Evolutionary conservation across 1,140 invertebrate species (phyloP).

Genomic region (Brachionus angularis): DNA sequence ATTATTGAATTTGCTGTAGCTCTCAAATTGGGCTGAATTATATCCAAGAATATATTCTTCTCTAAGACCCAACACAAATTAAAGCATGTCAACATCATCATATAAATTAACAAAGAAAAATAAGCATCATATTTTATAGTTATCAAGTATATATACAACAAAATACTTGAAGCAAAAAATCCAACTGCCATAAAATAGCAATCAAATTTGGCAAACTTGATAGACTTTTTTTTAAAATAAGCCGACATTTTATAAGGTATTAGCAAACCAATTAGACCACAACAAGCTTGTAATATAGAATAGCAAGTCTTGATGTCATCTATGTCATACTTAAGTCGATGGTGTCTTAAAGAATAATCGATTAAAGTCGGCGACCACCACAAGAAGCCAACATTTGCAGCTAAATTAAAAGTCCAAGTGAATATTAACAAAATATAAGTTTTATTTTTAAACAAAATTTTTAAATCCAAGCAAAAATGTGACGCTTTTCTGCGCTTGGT

Average conservation of each 20-base stretch:
- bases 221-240: slow-evolving; percentile 28
- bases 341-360: slow-evolving; percentile 24
- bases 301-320: slow-evolving; percentile 31
- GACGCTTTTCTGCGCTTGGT: slow-evolving; percentile 1
- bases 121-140: slow-evolving; percentile 18
- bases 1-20: slow-evolving; percentile 28
- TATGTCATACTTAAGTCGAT: not conserved
- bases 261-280: slow-evolving; percentile 23
- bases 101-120: slow-evolving; percentile 28
- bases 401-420: slow-evolving; percentile 32
- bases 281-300: slow-evolving; percentile 27
- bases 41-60: slow-evolving; percentile 36
- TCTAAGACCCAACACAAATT: slow-evolving; percentile 36
- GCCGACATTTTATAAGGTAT: slow-evolving; percentile 28
- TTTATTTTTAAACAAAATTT: slow-evolving; percentile 37
- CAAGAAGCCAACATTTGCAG: slow-evolving; percentile 26
- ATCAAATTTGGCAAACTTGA: slow-evolving; percentile 17
- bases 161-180: slow-evolving; percentile 31
- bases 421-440: slow-evolving; percentile 33
- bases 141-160: not conserved
- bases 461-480: slow-evolving; percentile 24
- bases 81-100: slow-evolving; percentile 31
- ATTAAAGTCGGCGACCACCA: slow-evolving; percentile 38
- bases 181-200: slow-evolving; percentile 25
- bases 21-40: slow-evolving; percentile 6